These are phyloP conservation scores for Cnemophilus loriae DNA, from an alignment of 2,113 vertebrate genomes.

Conservation along the genomic window DNA sequence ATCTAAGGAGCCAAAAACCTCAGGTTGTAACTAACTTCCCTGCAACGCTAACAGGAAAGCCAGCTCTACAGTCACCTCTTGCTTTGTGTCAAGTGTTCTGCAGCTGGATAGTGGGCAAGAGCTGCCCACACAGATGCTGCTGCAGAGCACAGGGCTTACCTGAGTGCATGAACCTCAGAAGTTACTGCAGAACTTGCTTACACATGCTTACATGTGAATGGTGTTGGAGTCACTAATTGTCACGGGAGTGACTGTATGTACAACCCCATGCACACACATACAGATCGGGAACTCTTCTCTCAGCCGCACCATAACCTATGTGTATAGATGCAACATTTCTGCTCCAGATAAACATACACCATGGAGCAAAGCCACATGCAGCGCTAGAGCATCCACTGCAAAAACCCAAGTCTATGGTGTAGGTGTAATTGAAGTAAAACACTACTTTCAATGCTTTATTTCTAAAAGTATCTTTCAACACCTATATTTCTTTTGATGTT, in stretches of 20 bases:
- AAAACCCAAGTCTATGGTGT: not conserved
- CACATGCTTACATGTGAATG: accelerated
- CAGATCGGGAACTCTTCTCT: not conserved
- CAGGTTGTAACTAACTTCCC: not conserved
- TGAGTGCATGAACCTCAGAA: accelerated
- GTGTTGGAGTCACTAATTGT: not conserved
- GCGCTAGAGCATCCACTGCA: not conserved
- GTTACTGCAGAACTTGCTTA: not conserved
- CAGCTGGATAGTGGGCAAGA: accelerated
- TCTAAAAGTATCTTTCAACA: not conserved
- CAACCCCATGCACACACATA: accelerated
- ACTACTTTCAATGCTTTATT: not conserved
- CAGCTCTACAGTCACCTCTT: not conserved
- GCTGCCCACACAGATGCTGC: not conserved
- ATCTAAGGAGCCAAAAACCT: not conserved
- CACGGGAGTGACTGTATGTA: accelerated
- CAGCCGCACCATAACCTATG: not conserved
- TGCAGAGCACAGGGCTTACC: not conserved
- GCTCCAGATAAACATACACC: not conserved
- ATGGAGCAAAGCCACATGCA: accelerated
- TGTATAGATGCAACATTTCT: not conserved
- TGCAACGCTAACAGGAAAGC: accelerated
- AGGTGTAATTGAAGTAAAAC: not conserved
- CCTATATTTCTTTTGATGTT: not conserved
- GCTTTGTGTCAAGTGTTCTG: not conserved